Conservation (phyloP, 2,113 vertebrate species). For the Serilophus lunatus region DNA sequence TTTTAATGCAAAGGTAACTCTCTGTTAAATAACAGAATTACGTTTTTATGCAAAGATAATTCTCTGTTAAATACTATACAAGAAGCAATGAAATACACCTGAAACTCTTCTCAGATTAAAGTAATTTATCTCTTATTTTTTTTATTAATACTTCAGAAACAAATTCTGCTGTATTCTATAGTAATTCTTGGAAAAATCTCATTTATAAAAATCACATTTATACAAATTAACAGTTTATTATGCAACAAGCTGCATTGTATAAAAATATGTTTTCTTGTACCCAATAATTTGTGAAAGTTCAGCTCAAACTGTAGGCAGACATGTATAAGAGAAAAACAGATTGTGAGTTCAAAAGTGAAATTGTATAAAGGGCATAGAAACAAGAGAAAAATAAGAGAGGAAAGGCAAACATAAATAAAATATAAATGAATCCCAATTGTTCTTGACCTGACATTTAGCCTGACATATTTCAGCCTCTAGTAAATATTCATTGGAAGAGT, state of each 20-base stretch:
- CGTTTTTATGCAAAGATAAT: no score
- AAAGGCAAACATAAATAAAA: background rate
- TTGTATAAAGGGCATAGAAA: background rate
- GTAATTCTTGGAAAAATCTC: background rate
- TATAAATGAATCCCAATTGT: background rate
- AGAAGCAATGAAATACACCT: background rate
- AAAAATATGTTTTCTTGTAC: background rate
- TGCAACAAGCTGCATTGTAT: background rate
- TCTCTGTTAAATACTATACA: background rate
- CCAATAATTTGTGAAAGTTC: background rate
- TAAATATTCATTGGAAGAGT: background rate
- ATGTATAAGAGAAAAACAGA: background rate
- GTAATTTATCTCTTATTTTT: background rate
- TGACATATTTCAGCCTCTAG: background rate
- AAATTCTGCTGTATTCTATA: background rate
- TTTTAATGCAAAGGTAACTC: background rate
- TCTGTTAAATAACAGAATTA: no score
- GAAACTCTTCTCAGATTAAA: background rate
- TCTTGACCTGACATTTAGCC: background rate
- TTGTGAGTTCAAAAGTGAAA: background rate
- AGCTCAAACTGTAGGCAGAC: background rate
- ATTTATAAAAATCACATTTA: background rate
- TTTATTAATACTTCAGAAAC: background rate
- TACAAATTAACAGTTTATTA: background rate
- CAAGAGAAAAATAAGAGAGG: background rate